Conservation (phyloP, 2,797 vertebrate species). For the Gallirallus australis region DNA sequence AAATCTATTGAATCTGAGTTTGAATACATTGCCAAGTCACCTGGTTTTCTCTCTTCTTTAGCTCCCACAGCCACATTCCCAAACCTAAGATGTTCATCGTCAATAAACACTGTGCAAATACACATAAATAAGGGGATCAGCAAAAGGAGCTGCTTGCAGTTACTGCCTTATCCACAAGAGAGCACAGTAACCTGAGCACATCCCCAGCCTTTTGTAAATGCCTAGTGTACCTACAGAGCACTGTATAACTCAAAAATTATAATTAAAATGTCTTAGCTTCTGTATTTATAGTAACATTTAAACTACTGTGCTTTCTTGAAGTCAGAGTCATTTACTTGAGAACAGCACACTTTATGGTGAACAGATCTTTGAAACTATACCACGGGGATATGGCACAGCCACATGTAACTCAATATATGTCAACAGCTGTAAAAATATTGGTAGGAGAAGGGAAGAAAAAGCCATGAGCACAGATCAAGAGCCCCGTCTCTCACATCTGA, state of each 20-base stretch:
- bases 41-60: background rate
- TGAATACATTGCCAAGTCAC: background rate
- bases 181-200: slow-evolving; percentile 76
- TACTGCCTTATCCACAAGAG: slow-evolving; percentile 80
- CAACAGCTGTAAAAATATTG: slow-evolving; percentile 92
- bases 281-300: slow-evolving; percentile 89
- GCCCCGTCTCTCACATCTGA: slow-evolving; percentile 84
- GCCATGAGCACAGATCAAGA: slow-evolving; percentile 78
- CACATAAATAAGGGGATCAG: background rate
- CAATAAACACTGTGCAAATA: slow-evolving; percentile 29
- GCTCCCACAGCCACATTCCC: background rate
- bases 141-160: slow-evolving; percentile 70
- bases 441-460: slow-evolving; percentile 79
- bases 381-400: slow-evolving; percentile 85
- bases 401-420: slow-evolving; percentile 91
- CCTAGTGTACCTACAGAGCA: slow-evolving; percentile 74
- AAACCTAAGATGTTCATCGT: background rate
- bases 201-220: slow-evolving; percentile 78
- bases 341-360: slow-evolving; percentile 86
- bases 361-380: slow-evolving; percentile 86
- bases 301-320: slow-evolving; percentile 86
- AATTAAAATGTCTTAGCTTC: slow-evolving; percentile 88
- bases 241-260: slow-evolving; percentile 87
- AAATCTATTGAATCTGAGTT: background rate
- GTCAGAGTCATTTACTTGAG: slow-evolving; percentile 86